These are phyloP conservation scores for Abrostola triplasia DNA, from an alignment of 2,888 invertebrate species.

Conservation along the genomic window DNA sequence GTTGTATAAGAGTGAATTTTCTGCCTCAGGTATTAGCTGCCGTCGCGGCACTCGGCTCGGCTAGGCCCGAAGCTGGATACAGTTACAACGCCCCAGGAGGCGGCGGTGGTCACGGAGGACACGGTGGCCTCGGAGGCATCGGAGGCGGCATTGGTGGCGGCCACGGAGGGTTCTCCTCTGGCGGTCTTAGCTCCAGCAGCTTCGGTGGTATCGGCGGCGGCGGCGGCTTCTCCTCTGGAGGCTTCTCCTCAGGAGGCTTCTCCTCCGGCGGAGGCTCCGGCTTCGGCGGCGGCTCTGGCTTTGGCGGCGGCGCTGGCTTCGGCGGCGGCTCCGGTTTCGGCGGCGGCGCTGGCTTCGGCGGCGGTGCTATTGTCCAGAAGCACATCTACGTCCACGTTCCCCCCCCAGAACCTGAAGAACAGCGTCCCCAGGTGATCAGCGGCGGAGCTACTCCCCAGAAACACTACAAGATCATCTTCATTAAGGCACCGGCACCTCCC, in stretches of 20 bases:
- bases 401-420: slow-evolving; percentile 93
- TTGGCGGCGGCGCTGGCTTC: slow-evolving; percentile 72
- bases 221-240: slow-evolving; percentile 74
- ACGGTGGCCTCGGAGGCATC: slow-evolving; percentile 68
- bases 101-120: slow-evolving; percentile 67
- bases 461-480: slow-evolving; percentile 96
- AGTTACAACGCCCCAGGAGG: slow-evolving; percentile 87
- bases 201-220: slow-evolving; percentile 70
- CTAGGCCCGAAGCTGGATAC: slow-evolving; percentile 89
- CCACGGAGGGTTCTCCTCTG: slow-evolving; percentile 74
- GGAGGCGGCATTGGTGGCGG: slow-evolving; percentile 71
- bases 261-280: slow-evolving; percentile 73
- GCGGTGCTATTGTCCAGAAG: slow-evolving; percentile 91
- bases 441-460: slow-evolving; percentile 91
- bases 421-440: slow-evolving; percentile 90
- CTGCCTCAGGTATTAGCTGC: slow-evolving; percentile 84
- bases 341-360: slow-evolving; percentile 73
- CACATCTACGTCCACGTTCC: slow-evolving; percentile 95
- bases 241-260: slow-evolving; percentile 61
- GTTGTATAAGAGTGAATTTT: slow-evolving; percentile 63
- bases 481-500: slow-evolving; percentile 94
- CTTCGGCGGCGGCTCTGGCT: slow-evolving; percentile 67
- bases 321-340: slow-evolving; percentile 70
- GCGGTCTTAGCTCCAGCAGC: slow-evolving; percentile 75
- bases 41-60: slow-evolving; percentile 88